These are phyloP conservation scores for Cerastis rubricosa DNA, from an alignment of 2,888 invertebrate species.

Conservation along the genomic window DNA sequence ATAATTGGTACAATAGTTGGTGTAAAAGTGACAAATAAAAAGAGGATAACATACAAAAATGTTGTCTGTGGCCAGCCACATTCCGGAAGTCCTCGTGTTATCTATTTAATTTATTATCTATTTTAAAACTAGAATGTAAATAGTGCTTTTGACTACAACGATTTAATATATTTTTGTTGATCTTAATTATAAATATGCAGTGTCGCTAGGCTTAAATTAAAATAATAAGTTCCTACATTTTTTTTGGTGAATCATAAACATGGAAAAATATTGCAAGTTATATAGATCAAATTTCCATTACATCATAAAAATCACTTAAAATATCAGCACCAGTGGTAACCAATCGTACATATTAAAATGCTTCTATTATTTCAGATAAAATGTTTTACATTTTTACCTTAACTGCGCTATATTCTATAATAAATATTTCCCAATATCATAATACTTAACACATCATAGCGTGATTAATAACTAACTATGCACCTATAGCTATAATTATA, in stretches of 20 bases:
- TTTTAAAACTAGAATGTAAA: slow-evolving; percentile 47
- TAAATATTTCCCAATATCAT: slow-evolving; percentile 41
- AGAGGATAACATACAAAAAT: slow-evolving; percentile 46
- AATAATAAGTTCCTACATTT: slow-evolving; percentile 10
- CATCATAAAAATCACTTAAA: slow-evolving; percentile 39
- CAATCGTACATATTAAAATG: slow-evolving; percentile 46
- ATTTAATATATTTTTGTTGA: slow-evolving; percentile 24
- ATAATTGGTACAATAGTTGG: slow-evolving; percentile 6
- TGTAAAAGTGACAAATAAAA: slow-evolving; percentile 51
- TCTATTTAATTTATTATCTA: slow-evolving; percentile 23
- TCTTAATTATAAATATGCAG: slow-evolving; percentile 34
- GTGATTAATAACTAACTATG: slow-evolving; percentile 67
- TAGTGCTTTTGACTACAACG: slow-evolving; percentile 50
- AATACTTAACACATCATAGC: slow-evolving; percentile 52
- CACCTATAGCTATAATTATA: slow-evolving; percentile 65
- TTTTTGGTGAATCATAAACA: slow-evolving; percentile 19
- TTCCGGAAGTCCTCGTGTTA: slow-evolving; percentile 66
- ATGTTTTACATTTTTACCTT: slow-evolving; percentile 59
- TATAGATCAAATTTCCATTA: slow-evolving; percentile 17
- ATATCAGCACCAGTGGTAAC: slow-evolving; percentile 66
- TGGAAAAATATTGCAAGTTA: slow-evolving; percentile 22
- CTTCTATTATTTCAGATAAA: slow-evolving; percentile 38
- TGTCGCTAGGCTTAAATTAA: slow-evolving; percentile 37
- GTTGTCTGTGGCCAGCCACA: slow-evolving; percentile 75
- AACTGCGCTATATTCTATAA: slow-evolving; percentile 20